Percentiles rank a stretch among this genome's conserved stretches.
phyloP scores from a whole-genome alignment of 2,113 vertebrate genomes.

The Syngnathoides biaculeatus region DNA sequence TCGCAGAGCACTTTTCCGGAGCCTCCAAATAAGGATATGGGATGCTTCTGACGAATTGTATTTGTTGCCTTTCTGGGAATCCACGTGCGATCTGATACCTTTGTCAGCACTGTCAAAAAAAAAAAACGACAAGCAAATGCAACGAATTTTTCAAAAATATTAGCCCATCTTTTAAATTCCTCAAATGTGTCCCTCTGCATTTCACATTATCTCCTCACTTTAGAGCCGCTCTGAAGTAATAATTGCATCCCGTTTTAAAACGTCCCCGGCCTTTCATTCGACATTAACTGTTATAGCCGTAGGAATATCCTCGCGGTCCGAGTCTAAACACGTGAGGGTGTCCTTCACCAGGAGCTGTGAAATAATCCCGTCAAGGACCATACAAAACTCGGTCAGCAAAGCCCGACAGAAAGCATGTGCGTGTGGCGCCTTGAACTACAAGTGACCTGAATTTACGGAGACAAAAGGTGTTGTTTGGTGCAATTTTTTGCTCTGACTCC shows the following conservation, averaged over 20 bases:
- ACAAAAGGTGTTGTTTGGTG: no score
- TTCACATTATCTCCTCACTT: slow-evolving; percentile 2
- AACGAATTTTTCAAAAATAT: background rate
- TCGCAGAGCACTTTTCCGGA: background rate
- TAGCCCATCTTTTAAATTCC: background rate
- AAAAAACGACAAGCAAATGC: background rate
- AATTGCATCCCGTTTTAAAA: background rate
- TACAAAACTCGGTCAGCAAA: no score
- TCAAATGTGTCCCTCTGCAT: background rate
- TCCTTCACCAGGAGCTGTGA: background rate
- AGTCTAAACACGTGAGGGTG: background rate
- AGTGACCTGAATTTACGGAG: no score
- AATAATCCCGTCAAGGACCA: no score
- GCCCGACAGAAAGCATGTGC: background rate
- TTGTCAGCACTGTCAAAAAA: background rate
- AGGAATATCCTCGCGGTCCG: background rate
- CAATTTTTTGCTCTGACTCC: no score
- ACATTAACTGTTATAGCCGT: background rate
- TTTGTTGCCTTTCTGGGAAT: background rate
- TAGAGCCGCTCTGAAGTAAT: slow-evolving; percentile 1
- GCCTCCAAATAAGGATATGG: background rate
- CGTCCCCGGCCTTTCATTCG: background rate
- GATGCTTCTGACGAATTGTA: background rate
- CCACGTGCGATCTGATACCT: background rate
- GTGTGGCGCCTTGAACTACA: background rate